phyloP scores from a whole-genome alignment of 2,888 invertebrate species.

The Drosophila sordidapex region DNA sequence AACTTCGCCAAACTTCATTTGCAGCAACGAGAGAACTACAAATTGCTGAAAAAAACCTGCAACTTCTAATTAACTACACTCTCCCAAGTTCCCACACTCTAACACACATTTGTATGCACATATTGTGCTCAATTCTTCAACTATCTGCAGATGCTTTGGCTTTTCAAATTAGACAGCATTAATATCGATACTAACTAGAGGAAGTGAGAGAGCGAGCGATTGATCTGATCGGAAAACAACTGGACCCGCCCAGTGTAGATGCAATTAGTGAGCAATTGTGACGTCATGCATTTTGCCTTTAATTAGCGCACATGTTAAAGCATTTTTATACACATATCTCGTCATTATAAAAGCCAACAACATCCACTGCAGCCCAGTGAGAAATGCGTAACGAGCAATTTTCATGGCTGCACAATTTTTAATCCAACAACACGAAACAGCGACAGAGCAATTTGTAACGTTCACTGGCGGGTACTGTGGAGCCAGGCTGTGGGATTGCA shows the following conservation, averaged over 20 bases:
- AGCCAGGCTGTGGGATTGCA: background rate
- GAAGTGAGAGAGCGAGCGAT: background rate
- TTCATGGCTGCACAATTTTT: conserved; percentile 76
- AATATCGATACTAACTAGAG: background rate
- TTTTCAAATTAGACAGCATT: conserved; percentile 11
- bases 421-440: conserved; percentile 75
- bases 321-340: conserved; percentile 12
- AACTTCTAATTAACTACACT: background rate
- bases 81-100: background rate
- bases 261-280: conserved; percentile 4
- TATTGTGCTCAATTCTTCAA: conserved; percentile 12
- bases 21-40: background rate
- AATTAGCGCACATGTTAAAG: conserved; percentile 37
- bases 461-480: background rate
- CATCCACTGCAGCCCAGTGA: conserved; percentile 12
- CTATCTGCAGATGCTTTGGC: background rate
- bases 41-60: background rate
- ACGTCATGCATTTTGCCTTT: conserved; percentile 21
- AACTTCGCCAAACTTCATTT: background rate
- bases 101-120: background rate
- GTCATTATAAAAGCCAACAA: conserved; percentile 32
- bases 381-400: conserved; percentile 70
- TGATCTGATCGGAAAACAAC: conserved; percentile 1
- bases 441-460: conserved; percentile 13
- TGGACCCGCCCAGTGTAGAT: background rate